These are phyloP conservation scores for Drosophila paramelanica DNA, from an alignment of 2,888 invertebrate genomes.

Conservation along the genomic window DNA sequence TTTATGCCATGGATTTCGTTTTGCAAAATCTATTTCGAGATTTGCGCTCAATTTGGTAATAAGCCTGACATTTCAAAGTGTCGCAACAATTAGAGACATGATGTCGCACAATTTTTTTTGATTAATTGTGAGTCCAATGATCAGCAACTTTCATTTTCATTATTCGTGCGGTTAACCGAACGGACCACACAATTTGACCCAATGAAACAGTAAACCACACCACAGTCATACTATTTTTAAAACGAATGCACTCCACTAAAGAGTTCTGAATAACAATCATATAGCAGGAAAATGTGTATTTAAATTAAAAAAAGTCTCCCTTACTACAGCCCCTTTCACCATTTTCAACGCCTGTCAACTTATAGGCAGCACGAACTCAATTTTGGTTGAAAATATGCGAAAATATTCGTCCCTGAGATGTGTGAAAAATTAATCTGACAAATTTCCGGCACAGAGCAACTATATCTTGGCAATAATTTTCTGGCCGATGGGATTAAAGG, in stretches of 20 bases:
- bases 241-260: conserved; percentile 13
- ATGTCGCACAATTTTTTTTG: conserved; percentile 42
- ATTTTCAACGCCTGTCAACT: conserved; percentile 75
- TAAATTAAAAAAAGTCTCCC: conserved; percentile 12
- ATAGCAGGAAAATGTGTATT: conserved; percentile 35
- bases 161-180: conserved; percentile 55
- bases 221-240: neutral
- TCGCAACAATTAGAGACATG: conserved; percentile 57
- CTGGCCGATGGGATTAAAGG: conserved; percentile 48
- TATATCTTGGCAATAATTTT: conserved; percentile 46
- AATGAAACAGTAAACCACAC: neutral
- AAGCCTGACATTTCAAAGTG: conserved; percentile 52
- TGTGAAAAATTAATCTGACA: conserved; percentile 80
- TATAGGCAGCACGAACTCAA: conserved; percentile 47
- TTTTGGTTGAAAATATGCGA: conserved; percentile 44
- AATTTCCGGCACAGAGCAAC: conserved; percentile 53
- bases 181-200: conserved; percentile 64
- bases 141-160: conserved; percentile 40
- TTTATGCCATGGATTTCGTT: conserved; percentile 5
- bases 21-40: conserved; percentile 28
- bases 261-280: conserved; percentile 46
- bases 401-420: conserved; percentile 49
- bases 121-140: conserved; percentile 70
- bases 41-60: conserved; percentile 56
- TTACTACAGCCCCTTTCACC: conserved; percentile 5